These are phyloP conservation scores for Spicauda simplicius DNA, from an alignment of 2,888 invertebrate species.

Conservation along the genomic window DNA sequence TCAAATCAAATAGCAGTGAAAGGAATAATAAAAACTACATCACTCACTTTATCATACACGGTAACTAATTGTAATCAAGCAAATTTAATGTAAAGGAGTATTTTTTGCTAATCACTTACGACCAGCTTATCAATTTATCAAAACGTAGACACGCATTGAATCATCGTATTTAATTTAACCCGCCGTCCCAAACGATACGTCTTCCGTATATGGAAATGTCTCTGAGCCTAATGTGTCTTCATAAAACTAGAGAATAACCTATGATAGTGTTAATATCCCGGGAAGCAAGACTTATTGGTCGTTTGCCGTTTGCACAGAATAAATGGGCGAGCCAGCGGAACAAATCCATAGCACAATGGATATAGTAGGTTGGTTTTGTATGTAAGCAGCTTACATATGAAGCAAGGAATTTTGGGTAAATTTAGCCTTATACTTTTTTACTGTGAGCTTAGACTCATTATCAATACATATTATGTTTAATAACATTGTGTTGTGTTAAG, in stretches of 20 bases:
- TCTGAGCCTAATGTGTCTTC: constrained; percentile 76
- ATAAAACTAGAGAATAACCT: constrained; percentile 81
- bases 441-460: too few relatives aligned
- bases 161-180: constrained; percentile 24
- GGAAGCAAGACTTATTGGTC: constrained; percentile 83
- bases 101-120: too few relatives aligned
- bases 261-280: constrained; percentile 84
- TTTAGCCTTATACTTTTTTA: too few relatives aligned
- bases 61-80: too few relatives aligned
- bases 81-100: too few relatives aligned
- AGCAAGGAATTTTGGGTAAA: not conserved
- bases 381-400: not conserved
- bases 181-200: constrained; percentile 21
- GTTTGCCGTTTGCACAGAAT: constrained; percentile 79
- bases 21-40: too few relatives aligned
- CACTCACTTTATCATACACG: too few relatives aligned
- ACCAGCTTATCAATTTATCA: too few relatives aligned
- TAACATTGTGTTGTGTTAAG: too few relatives aligned
- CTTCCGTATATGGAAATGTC: constrained; percentile 69
- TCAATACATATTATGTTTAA: too few relatives aligned
- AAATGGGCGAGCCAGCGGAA: constrained; percentile 64
- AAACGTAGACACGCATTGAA: not conserved
- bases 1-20: too few relatives aligned
- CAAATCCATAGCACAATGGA: constrained; percentile 16
- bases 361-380: constrained; percentile 1